Base-by-base conservation (phyloP, 2,888 invertebrate species). In the Epinotia brunnichana region DNA sequence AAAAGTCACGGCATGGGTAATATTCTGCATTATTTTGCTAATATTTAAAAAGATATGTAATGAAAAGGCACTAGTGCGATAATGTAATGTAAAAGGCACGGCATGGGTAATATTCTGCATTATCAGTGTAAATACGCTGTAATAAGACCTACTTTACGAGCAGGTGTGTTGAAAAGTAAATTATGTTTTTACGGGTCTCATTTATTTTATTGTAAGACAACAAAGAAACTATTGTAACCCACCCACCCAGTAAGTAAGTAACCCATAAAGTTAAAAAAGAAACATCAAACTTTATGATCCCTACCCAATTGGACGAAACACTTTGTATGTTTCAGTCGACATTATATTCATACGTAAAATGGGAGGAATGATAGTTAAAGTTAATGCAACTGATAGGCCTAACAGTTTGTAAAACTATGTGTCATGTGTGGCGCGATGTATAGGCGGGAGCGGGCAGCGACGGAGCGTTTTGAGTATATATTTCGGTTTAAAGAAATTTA, bases 271-370 rank as follows among this genome's bases (percentile, higher is more conserved):
- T 41, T 13, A 35, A 53, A n/a, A 63, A 19, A 64, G 54, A 66
- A 39, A 9, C n/a, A 41, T 62, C 54, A 63, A 48, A 48, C 29
- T 48, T 70, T 44, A 70, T 48, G 51, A 39, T 60, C 59, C 59
- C 51, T 63, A 44, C 41, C 39, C 73, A 74, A 70, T 73, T 74
- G 71, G 72, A 69, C 39, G 63, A 48, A 75, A 75, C 44, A 35
- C 68, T 70, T 70, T 29, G 72, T 53, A 74, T 67, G 63, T 69
- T 71, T 73, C 56, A 54, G 48, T 48, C 69, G 35, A 57, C 21
- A 69, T 21, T 61, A 39, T 54, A 67, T 56, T 67, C 10, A 48
- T 41, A 70, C 44, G 60, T 67, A 62, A 68, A 68, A 62, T 68
- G 56, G 48, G 15, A 29, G 57, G 41, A 54, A 53, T 39, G 41